A percentile compares a stretch with the other conserved stretches of the same genome.
Evolutionary conservation across 2,888 invertebrate species (phyloP).

Genomic region (Lysandra bellargus): DNA sequence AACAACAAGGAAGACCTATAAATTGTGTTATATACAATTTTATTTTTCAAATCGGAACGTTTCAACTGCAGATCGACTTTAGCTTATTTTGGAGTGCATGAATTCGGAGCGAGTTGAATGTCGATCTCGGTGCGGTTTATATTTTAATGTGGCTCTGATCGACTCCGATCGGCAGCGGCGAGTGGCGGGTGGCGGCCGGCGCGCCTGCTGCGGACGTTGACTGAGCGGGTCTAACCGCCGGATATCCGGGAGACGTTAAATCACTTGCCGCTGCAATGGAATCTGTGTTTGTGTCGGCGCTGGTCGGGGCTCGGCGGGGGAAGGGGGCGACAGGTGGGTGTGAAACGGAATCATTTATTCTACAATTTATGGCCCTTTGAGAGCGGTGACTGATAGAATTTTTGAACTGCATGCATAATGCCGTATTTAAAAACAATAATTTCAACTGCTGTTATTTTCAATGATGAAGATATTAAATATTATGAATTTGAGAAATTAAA

Average conservation of each 20-base stretch:
- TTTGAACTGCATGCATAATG: not conserved
- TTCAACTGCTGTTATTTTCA: too few species aligned
- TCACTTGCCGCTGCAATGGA: not conserved
- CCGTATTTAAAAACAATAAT: too few species aligned
- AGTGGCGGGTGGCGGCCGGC: not conserved
- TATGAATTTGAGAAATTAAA: too few species aligned
- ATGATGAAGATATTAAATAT: too few species aligned
- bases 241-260: slow-evolving; percentile 9
- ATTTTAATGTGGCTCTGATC: slow-evolving; percentile 7
- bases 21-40: too few species aligned
- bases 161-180: not conserved
- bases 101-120: not conserved
- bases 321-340: not conserved
- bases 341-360: slow-evolving; percentile 6
- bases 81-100: not conserved
- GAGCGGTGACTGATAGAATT: slow-evolving; percentile 4
- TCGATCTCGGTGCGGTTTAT: slow-evolving; percentile 1
- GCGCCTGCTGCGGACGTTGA: not conserved
- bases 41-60: not conserved
- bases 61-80: not conserved
- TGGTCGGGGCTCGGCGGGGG: not conserved
- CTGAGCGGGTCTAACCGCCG: not conserved
- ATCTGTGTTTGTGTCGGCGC: not conserved
- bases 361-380: not conserved
- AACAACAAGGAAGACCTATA: too few species aligned